Conservation (phyloP, 2,113 vertebrate species). For the Xerus inauris region DNA sequence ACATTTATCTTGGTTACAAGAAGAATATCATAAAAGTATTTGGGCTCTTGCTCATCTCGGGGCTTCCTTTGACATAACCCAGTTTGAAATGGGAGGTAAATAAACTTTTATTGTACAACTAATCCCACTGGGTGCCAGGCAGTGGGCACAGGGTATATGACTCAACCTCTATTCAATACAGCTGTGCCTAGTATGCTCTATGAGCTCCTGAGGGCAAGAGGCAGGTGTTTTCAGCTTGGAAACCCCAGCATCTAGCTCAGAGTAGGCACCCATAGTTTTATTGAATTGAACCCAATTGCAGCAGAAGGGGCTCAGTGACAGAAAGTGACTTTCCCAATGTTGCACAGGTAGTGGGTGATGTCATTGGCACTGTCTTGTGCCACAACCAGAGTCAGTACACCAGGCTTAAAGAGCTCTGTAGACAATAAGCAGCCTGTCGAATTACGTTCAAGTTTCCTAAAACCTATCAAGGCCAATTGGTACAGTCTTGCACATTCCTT, state of each 20-base stretch:
- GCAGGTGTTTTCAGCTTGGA: not conserved
- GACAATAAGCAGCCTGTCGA: not conserved
- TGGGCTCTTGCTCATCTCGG: not conserved
- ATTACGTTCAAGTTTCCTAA: not conserved
- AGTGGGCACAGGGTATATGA: not conserved
- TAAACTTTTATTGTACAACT: not conserved
- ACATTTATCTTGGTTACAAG: not conserved
- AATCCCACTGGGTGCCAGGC: not conserved
- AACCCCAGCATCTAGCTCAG: not conserved
- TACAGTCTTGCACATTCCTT: not conserved
- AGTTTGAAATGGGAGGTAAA: conserved; percentile 34
- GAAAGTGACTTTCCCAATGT: conserved; percentile 11
- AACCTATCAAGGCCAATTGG: fast-evolving
- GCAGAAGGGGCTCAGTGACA: not conserved
- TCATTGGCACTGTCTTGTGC: not conserved
- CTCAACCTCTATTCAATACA: not conserved
- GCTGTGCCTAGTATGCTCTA: not conserved
- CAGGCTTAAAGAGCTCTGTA: not conserved
- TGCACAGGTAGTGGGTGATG: not conserved
- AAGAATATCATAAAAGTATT: not conserved
- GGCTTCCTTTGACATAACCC: conserved; percentile 1
- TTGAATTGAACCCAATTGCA: not conserved
- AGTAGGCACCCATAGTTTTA: not conserved
- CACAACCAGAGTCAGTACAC: not conserved
- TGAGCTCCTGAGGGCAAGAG: not conserved